Conservation (phyloP, 2,797 vertebrate genomes). For the Gallirallus australis region DNA sequence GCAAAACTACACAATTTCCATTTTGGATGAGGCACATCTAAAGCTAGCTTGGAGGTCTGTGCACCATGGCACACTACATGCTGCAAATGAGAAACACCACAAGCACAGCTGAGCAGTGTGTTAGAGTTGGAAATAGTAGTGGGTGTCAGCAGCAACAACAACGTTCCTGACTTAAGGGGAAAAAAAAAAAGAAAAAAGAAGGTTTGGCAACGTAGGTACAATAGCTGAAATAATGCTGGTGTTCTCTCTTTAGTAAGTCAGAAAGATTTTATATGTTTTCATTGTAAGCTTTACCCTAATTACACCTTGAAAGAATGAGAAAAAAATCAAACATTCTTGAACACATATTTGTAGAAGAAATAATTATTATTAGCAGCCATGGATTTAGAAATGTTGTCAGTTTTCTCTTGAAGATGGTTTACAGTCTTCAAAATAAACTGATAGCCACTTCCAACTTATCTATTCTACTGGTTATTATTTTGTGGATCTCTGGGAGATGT, state of each 20-base stretch:
- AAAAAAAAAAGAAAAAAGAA: not conserved
- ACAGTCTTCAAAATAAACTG: not conserved
- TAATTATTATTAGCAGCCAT: not conserved
- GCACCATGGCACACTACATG: not conserved
- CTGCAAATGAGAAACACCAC: not conserved
- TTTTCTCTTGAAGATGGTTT: not conserved
- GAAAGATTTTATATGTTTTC: not conserved
- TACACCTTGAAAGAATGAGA: not conserved
- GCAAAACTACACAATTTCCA: not conserved
- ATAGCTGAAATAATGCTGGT: not conserved
- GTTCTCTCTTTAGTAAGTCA: not conserved
- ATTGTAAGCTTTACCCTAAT: not conserved
- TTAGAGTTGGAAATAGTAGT: not conserved
- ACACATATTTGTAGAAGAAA: not conserved
- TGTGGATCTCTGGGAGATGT: not conserved
- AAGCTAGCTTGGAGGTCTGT: not conserved
- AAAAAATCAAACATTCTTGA: not conserved
- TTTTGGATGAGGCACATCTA: not conserved
- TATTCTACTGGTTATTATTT: not conserved
- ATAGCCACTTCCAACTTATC: not conserved
- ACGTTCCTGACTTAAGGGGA: not conserved
- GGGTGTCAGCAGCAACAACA: not conserved
- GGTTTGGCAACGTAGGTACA: not conserved
- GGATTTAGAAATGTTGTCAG: not conserved
- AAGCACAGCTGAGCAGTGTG: not conserved